Evolutionary conservation across 1,140 invertebrate genomes (phyloP).

Genomic region (Polyergus mexicanus): DNA sequence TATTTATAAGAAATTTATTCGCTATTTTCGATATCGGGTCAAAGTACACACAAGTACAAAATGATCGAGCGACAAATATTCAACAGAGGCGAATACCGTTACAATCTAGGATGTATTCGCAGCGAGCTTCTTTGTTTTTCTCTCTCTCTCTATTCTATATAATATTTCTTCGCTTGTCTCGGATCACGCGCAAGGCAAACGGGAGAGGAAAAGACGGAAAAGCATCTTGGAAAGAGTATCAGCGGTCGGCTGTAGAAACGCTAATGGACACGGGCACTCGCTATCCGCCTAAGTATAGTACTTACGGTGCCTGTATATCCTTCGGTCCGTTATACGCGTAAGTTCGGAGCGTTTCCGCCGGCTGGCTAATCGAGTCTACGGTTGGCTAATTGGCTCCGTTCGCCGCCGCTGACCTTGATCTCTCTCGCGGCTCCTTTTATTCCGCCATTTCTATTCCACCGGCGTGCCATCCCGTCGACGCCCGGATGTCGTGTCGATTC

Average conservation of each 20-base stretch:
- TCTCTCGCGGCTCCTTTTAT: slow-evolving; percentile 51
- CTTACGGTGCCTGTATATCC: slow-evolving; percentile 61
- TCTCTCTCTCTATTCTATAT: background rate
- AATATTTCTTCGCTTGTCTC: slow-evolving; percentile 16
- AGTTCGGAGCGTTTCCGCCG: slow-evolving; percentile 59
- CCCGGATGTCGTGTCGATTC: slow-evolving; percentile 55
- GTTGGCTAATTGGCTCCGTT: slow-evolving; percentile 55
- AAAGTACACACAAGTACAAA: slow-evolving; percentile 20
- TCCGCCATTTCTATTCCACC: slow-evolving; percentile 54
- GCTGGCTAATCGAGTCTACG: slow-evolving; percentile 62
- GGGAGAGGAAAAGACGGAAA: slow-evolving; percentile 56
- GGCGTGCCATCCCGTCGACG: slow-evolving; percentile 43
- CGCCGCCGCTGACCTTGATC: slow-evolving; percentile 55
- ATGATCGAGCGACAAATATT: slow-evolving; percentile 41
- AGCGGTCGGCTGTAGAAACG: slow-evolving; percentile 41
- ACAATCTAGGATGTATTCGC: slow-evolving; percentile 45
- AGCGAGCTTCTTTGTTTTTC: background rate
- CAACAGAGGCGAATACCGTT: slow-evolving; percentile 49
- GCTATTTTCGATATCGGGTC: slow-evolving; percentile 15
- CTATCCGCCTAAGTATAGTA: slow-evolving; percentile 64
- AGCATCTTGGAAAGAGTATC: slow-evolving; percentile 61
- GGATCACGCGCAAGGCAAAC: slow-evolving; percentile 35
- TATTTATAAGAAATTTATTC: slow-evolving; percentile 5
- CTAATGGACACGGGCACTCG: slow-evolving; percentile 58
- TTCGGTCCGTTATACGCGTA: slow-evolving; percentile 51